These are phyloP conservation scores for Torymus auratus DNA, from an alignment of 2,888 invertebrate genomes.

Conservation along the genomic window DNA sequence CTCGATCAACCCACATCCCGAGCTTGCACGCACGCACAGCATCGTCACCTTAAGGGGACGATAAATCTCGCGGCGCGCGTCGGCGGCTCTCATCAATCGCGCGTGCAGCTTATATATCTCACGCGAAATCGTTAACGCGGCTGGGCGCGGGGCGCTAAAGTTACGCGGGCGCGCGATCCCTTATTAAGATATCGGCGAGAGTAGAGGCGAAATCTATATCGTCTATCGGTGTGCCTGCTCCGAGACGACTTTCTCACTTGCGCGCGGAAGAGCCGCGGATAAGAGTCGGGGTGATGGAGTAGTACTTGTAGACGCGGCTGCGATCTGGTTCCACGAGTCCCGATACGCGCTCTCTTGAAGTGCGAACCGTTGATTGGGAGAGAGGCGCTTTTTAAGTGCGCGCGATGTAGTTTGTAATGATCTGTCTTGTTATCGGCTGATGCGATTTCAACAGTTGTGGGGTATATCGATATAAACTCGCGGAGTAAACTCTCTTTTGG, in stretches of 20 bases:
- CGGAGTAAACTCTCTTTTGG: too few species aligned
- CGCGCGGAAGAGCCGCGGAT: conserved; percentile 58
- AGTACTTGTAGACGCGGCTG: too few species aligned
- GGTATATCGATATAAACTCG: too few species aligned
- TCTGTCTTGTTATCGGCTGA: too few species aligned
- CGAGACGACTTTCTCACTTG: conserved; percentile 58
- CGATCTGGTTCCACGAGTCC: too few species aligned
- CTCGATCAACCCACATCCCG: neutral
- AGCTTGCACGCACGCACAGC: neutral
- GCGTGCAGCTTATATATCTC: neutral
- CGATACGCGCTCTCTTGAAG: too few species aligned
- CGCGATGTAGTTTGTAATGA: too few species aligned
- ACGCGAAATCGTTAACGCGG: conserved; percentile 26
- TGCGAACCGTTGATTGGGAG: too few species aligned
- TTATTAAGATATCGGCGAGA: conserved; percentile 66
- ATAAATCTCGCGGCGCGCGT: conserved; percentile 42
- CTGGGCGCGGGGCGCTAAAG: neutral
- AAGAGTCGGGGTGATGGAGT: conserved; percentile 45
- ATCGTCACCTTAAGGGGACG: conserved; percentile 24
- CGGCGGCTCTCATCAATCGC: conserved; percentile 45
- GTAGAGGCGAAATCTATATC: conserved; percentile 14
- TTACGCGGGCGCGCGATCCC: conserved; percentile 59
- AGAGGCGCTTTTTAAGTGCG: too few species aligned
- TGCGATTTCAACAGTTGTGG: too few species aligned
- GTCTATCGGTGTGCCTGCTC: conserved; percentile 21